Percentiles rank a stretch among this genome's conserved stretches.
phyloP scores from a whole-genome alignment of 2,797 vertebrate species.

The Oceanodroma leucorhoa region DNA sequence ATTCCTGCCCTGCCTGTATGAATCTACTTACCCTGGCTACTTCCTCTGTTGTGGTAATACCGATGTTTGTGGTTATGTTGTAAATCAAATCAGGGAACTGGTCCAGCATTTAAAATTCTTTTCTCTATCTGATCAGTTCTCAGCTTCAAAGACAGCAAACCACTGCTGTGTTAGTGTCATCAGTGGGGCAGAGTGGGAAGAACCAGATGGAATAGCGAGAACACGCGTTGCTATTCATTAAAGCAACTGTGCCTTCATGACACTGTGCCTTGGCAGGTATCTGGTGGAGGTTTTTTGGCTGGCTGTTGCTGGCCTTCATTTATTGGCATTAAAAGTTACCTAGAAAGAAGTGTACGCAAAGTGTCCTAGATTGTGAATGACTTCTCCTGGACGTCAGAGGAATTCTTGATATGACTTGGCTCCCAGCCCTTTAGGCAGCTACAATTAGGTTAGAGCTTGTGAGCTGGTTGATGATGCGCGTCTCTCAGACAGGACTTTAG shows the following conservation, averaged over 20 bases:
- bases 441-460: neutral
- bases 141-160: neutral
- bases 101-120: neutral
- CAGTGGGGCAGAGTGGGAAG: neutral
- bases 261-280: neutral
- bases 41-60: neutral
- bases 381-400: neutral
- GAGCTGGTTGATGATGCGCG: neutral
- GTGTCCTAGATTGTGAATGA: neutral
- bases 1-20: neutral
- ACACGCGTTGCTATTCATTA: accelerated
- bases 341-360: neutral
- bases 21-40: neutral
- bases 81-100: neutral
- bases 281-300: neutral
- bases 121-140: neutral
- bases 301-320: neutral
- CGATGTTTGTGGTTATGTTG: neutral
- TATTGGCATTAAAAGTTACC: neutral
- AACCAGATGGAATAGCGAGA: accelerated
- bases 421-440: neutral
- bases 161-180: neutral
- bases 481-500: neutral
- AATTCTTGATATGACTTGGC: neutral
- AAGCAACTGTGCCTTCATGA: too few species aligned